phyloP scores from a whole-genome alignment of 2,888 invertebrate species.

The Parthenolecanium corni region DNA sequence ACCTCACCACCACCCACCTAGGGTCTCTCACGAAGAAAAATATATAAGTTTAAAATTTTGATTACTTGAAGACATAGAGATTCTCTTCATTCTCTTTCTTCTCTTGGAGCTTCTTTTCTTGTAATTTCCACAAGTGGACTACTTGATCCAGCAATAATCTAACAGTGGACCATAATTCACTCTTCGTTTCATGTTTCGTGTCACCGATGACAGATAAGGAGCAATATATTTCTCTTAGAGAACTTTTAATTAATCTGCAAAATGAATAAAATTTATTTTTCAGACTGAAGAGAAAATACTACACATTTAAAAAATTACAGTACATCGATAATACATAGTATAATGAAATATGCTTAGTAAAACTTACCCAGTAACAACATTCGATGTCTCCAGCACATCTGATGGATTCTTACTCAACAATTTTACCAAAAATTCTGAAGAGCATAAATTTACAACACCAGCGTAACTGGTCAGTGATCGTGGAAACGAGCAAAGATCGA shows the following conservation, averaged over 20 bases:
- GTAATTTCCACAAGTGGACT: slow-evolving; percentile 61
- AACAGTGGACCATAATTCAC: slow-evolving; percentile 15
- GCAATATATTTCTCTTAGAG: slow-evolving; percentile 57
- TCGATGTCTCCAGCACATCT: background rate
- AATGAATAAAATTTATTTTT: no score
- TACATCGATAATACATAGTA: background rate
- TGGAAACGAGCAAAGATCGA: slow-evolving; percentile 15
- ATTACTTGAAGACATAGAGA: slow-evolving; percentile 51
- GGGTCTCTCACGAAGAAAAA: no score
- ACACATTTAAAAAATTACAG: slow-evolving; percentile 4
- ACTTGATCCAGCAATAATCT: slow-evolving; percentile 39
- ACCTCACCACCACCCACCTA: no score
- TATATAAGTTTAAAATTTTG: no score
- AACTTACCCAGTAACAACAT: background rate
- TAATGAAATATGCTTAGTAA: no score
- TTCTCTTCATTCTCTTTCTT: slow-evolving; percentile 63
- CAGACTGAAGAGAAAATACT: no score
- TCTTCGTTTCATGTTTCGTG: slow-evolving; percentile 42
- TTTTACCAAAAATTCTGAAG: slow-evolving; percentile 1
- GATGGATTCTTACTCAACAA: background rate
- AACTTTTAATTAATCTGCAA: slow-evolving; percentile 58
- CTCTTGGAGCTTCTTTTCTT: slow-evolving; percentile 54
- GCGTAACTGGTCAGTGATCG: background rate
- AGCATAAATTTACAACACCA: slow-evolving; percentile 1
- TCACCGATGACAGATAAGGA: slow-evolving; percentile 40